phyloP scores from a whole-genome alignment of 64 coral and sea anemone species.

The Astreopora myriophthalma region DNA sequence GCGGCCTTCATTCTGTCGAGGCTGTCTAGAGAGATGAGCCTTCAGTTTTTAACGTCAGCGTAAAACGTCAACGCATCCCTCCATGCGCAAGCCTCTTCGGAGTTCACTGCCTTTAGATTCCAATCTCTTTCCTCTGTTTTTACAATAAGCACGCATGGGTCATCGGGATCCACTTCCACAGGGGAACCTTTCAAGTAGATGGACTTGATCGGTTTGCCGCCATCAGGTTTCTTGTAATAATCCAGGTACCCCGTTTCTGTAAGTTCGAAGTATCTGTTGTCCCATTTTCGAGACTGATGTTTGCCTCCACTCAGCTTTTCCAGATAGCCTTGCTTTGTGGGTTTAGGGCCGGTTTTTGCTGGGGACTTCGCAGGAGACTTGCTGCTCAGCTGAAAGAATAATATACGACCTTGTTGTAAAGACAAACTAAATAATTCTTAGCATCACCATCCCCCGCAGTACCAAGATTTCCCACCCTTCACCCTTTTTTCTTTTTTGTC shows the following conservation, averaged over 20 bases:
- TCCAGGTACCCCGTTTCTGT: slow-evolving; percentile 77
- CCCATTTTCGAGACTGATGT: slow-evolving; percentile 91
- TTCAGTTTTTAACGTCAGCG: slow-evolving; percentile 41
- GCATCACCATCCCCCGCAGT: too few relatives aligned
- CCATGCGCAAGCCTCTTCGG: slow-evolving; percentile 78
- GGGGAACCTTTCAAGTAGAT: slow-evolving; percentile 93
- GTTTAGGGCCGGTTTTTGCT: slow-evolving; percentile 47
- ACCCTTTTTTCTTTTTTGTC: too few relatives aligned
- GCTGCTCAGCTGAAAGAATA: slow-evolving; percentile 60
- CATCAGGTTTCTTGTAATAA: slow-evolving; percentile 87
- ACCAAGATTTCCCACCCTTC: too few relatives aligned
- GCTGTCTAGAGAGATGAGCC: not conserved
- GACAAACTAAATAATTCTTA: too few relatives aligned
- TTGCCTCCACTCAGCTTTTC: slow-evolving; percentile 93
- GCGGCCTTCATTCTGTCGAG: not conserved
- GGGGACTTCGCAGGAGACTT: slow-evolving; percentile 37
- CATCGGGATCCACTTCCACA: slow-evolving; percentile 56
- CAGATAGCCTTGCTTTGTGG: slow-evolving; percentile 77
- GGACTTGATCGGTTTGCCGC: slow-evolving; percentile 91
- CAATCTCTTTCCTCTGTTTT: slow-evolving; percentile 90
- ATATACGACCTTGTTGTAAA: too few relatives aligned
- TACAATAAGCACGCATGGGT: slow-evolving; percentile 64
- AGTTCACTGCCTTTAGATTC: slow-evolving; percentile 63
- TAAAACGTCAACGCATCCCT: slow-evolving; percentile 74
- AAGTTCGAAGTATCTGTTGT: slow-evolving; percentile 93